Conservation (phyloP, 2,888 invertebrate genomes). For the Tipula unca region DNA sequence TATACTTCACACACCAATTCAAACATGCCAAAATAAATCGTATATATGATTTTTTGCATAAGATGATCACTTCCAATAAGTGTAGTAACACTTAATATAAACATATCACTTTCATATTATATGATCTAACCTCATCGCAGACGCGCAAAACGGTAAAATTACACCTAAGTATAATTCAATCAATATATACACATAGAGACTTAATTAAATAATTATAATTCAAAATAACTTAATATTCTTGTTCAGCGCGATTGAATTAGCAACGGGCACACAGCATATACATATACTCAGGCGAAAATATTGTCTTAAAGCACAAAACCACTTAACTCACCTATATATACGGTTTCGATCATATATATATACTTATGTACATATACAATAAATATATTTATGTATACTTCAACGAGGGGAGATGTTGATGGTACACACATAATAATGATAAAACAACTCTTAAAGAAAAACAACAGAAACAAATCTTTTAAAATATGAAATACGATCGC, state of each 20-base stretch:
- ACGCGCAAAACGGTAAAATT: background rate
- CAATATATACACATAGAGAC: background rate
- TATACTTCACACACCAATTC: too few species aligned
- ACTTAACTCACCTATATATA: background rate
- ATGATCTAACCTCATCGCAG: too few species aligned
- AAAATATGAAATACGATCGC: conserved; percentile 8
- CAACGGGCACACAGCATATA: background rate
- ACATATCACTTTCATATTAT: too few species aligned
- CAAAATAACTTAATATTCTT: background rate
- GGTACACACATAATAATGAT: background rate
- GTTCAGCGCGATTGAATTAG: background rate
- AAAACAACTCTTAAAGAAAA: background rate
- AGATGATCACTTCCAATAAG: too few species aligned
- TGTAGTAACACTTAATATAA: too few species aligned
- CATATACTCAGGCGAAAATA: background rate
- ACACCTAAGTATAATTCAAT: background rate
- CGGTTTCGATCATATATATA: background rate
- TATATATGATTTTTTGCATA: too few species aligned
- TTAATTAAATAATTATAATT: conserved; percentile 14
- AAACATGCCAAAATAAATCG: too few species aligned
- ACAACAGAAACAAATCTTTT: conserved; percentile 8
- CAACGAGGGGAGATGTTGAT: background rate
- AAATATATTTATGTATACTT: background rate
- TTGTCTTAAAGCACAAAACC: background rate
- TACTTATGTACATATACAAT: too few species aligned